These are phyloP conservation scores for Peromyscus aztecus DNA, from an alignment of 2,797 vertebrate species.

Conservation along the genomic window DNA sequence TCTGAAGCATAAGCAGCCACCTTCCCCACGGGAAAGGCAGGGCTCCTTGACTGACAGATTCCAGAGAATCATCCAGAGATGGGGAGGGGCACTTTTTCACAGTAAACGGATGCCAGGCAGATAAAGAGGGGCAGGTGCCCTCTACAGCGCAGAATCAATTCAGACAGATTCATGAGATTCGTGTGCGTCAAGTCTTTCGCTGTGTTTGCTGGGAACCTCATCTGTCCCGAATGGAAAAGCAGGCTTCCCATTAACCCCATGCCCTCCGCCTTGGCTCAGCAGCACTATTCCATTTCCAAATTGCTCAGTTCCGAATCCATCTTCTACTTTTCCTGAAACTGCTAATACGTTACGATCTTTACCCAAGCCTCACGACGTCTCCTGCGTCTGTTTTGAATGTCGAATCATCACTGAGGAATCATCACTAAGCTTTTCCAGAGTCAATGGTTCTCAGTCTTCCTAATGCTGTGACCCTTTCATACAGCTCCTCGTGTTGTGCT, in stretches of 20 bases:
- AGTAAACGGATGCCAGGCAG: conserved; percentile 37
- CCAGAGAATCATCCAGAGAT: neutral
- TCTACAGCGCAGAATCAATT: conserved; percentile 57
- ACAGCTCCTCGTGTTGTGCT: too few relatives aligned
- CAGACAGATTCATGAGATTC: conserved; percentile 64
- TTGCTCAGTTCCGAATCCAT: conserved; percentile 70
- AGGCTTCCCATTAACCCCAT: conserved; percentile 60
- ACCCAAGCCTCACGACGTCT: conserved; percentile 72
- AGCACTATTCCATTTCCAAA: conserved; percentile 59
- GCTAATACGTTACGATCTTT: conserved; percentile 66
- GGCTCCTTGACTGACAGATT: neutral
- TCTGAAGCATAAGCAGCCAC: neutral
- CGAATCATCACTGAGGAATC: conserved; percentile 37
- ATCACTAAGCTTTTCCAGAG: conserved; percentile 58
- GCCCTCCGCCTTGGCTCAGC: conserved; percentile 15
- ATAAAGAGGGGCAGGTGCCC: conserved; percentile 56
- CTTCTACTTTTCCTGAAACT: conserved; percentile 80
- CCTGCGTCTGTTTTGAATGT: conserved; percentile 70
- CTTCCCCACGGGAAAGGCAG: neutral
- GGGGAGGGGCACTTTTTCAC: neutral
- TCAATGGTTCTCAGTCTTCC: neutral
- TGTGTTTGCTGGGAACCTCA: conserved; percentile 51
- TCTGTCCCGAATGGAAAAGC: conserved; percentile 72
- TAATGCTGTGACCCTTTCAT: too few relatives aligned
- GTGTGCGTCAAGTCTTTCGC: conserved; percentile 47